phyloP scores from a whole-genome alignment of 2,888 invertebrate genomes.

The Alloplasta piceator region DNA sequence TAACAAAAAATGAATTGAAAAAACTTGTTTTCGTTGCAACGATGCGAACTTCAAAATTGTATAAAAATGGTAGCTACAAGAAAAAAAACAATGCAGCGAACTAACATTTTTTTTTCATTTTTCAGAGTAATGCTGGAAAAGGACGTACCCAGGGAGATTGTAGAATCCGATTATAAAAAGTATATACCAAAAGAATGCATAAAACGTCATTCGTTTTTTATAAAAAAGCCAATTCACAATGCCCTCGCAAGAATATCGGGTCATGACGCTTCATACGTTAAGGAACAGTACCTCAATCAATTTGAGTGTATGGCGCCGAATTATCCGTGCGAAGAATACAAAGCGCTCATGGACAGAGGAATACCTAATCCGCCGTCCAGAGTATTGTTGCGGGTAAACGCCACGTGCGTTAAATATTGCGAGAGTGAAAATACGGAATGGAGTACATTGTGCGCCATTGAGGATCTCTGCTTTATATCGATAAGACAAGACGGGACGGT shows the following conservation, averaged over 20 bases:
- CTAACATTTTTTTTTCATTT: background rate
- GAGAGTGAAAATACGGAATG: slow-evolving; percentile 72
- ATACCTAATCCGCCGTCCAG: slow-evolving; percentile 89
- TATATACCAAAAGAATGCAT: slow-evolving; percentile 93
- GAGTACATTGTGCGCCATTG: slow-evolving; percentile 88
- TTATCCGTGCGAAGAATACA: slow-evolving; percentile 91
- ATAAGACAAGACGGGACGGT: slow-evolving; percentile 89
- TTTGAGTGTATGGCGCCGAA: slow-evolving; percentile 92
- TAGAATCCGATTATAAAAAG: slow-evolving; percentile 91
- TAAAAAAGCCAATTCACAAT: slow-evolving; percentile 90
- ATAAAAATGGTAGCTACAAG: too few relatives aligned
- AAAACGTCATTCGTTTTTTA: slow-evolving; percentile 89
- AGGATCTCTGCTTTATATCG: slow-evolving; percentile 93
- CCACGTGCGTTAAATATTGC: slow-evolving; percentile 77
- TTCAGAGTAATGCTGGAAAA: slow-evolving; percentile 92
- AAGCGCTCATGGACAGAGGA: slow-evolving; percentile 87
- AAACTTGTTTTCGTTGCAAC: too few relatives aligned
- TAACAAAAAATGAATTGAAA: too few relatives aligned
- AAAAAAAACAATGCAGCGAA: too few relatives aligned
- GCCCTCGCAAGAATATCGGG: slow-evolving; percentile 86
- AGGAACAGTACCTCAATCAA: slow-evolving; percentile 92
- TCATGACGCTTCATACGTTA: slow-evolving; percentile 89
- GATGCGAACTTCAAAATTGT: too few relatives aligned
- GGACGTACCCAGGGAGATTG: slow-evolving; percentile 87
- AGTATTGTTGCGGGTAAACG: slow-evolving; percentile 84